These are phyloP conservation scores for Alexandromys fortis DNA, from an alignment of 2,113 vertebrate species.

Conservation along the genomic window DNA sequence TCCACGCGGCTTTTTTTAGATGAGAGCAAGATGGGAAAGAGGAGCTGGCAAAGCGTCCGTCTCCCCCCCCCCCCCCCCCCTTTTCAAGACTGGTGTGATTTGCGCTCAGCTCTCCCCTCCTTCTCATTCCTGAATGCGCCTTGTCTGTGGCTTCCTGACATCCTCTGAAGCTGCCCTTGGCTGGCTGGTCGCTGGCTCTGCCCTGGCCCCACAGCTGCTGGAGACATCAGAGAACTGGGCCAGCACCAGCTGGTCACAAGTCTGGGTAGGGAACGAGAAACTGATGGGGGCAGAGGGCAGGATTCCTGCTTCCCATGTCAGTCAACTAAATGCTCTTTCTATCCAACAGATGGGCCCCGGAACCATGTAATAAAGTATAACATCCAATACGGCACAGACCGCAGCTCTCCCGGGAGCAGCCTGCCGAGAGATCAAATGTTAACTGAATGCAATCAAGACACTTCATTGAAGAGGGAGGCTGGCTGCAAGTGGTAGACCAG, in stretches of 20 bases:
- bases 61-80: not conserved
- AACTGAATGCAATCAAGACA: slow-evolving; percentile 28
- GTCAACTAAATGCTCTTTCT: not conserved
- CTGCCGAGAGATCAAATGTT: slow-evolving; percentile 62
- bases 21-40: slow-evolving; percentile 64
- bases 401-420: slow-evolving; percentile 34
- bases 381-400: slow-evolving; percentile 23
- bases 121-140: not conserved
- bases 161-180: slow-evolving; percentile 7
- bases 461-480: not conserved
- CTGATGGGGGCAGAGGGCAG: not conserved
- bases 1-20: slow-evolving; percentile 78
- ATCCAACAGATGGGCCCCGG: slow-evolving; percentile 56
- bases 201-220: slow-evolving; percentile 62
- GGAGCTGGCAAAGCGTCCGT: slow-evolving; percentile 61
- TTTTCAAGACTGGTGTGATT: slow-evolving; percentile 52
- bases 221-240: slow-evolving; percentile 9
- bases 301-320: not conserved
- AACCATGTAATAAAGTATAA: not conserved
- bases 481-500: not conserved
- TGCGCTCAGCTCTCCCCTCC: slow-evolving; percentile 35
- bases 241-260: slow-evolving; percentile 60
- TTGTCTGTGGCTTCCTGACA: not conserved
- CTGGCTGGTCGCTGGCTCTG: not conserved
- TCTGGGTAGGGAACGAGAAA: slow-evolving; percentile 32